phyloP scores from a whole-genome alignment of 2,797 vertebrate species.

The Poeciliopsis gracilis region DNA sequence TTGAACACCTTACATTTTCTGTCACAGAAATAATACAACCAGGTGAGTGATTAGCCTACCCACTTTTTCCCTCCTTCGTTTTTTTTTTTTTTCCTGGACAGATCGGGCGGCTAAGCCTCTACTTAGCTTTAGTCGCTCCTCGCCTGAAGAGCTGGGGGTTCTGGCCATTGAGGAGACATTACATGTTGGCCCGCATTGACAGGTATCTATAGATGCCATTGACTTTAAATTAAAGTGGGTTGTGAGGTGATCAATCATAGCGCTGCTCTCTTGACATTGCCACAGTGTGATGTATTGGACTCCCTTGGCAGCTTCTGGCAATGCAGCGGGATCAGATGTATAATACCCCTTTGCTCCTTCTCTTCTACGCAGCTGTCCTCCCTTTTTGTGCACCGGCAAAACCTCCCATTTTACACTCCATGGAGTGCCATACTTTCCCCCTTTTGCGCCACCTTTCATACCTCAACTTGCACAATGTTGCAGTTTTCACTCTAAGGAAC shows the following conservation, averaged over 20 bases:
- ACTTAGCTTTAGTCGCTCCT: conserved; percentile 23
- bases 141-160: conserved; percentile 22
- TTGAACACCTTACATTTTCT: conserved; percentile 46
- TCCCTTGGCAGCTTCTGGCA: conserved; percentile 29
- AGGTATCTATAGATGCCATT: conserved; percentile 77
- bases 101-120: conserved; percentile 23
- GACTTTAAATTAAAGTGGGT: conserved; percentile 76
- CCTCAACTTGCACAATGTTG: conserved; percentile 48
- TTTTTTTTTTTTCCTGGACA: conserved; percentile 20
- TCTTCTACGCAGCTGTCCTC: conserved; percentile 45
- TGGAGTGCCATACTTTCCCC: conserved; percentile 44
- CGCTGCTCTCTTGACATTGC: conserved; percentile 52
- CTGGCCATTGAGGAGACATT: conserved; percentile 57
- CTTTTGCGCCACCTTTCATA: conserved; percentile 37
- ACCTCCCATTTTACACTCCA: conserved; percentile 63
- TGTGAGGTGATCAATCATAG: conserved; percentile 75
- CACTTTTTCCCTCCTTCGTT: conserved; percentile 24
- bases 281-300: conserved; percentile 71
- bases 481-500: conserved; percentile 37
- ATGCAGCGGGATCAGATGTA: conserved; percentile 58
- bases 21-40: conserved; percentile 55
- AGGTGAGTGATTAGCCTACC: conserved; percentile 60
- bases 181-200: conserved; percentile 64
- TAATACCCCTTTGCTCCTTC: conserved; percentile 63
- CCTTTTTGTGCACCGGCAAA: conserved; percentile 45